Evolutionary conservation across 1,140 invertebrate genomes (phyloP), one percentile per base, ranked within the genome.

Genomic region (Choristoneura fumiferana): DNA sequence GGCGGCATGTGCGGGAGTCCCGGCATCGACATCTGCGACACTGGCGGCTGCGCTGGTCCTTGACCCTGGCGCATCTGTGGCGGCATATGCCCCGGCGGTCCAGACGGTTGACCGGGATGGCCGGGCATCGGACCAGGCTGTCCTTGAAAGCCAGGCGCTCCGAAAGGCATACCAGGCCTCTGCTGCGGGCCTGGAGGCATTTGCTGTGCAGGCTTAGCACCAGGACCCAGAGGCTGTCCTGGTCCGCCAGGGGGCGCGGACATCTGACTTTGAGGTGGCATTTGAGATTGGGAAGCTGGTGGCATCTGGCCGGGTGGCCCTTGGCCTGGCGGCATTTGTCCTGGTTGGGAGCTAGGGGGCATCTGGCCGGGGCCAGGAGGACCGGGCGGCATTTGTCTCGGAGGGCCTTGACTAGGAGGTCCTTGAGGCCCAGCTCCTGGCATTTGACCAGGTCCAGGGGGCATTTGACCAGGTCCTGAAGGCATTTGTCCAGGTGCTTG

Each of bases 1-100:
- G 81, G 77, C 0, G 81, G 80, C 81, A 85, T 81, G 34, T 81
- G 78, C 38, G 81, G 83, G 40, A 82, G 63, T 18, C 75, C 78
- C 9, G 71, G 59, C 65, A 81, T 67, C 4, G 75, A 52, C 14
- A 69, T 67, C 56, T 78, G n/a, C n/a, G n/a, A n/a, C n/a, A n/a
- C n/a, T n/a, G n/a, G n/a, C n/a, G n/a, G n/a, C n/a, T n/a, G n/a
- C n/a, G n/a, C n/a, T n/a, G n/a, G n/a, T n/a, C n/a, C n/a, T n/a
- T n/a, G n/a, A n/a, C n/a, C n/a, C n/a, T n/a, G n/a, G n/a, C n/a
- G n/a, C n/a, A n/a, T n/a, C n/a, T n/a, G n/a, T n/a, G n/a, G n/a
- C n/a, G 68, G 59, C 61, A 82, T 73, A 37, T 68, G 73, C 18
- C 78, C 60, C 0, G 62, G 57, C 34, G 62, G 62, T 5, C 45